Evolutionary conservation across 2,113 vertebrate species (phyloP).

Genomic region (Podilymbus podiceps): DNA sequence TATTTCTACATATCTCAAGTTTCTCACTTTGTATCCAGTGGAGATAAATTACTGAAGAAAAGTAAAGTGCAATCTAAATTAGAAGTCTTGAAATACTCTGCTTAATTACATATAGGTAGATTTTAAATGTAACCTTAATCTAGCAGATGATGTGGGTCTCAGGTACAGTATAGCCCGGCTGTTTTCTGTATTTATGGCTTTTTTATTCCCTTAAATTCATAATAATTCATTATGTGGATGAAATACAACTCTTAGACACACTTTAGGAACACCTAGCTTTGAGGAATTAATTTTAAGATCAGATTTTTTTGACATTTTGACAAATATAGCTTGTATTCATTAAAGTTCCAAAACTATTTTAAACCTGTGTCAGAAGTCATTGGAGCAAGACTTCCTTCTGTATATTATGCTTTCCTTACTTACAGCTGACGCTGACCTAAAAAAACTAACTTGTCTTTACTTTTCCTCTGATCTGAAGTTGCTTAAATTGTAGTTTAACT

Average conservation of each 20-base stretch:
- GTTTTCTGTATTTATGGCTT: neutral
- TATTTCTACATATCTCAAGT: neutral
- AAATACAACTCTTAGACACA: neutral
- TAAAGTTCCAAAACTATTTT: slow-evolving; percentile 13
- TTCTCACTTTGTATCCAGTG: neutral
- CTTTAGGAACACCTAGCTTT: neutral
- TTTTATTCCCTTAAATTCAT: neutral
- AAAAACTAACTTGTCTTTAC: neutral
- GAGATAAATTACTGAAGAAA: neutral
- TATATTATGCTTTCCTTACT: neutral
- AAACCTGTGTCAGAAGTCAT: neutral
- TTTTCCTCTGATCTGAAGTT: neutral
- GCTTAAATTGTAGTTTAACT: neutral
- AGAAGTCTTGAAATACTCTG: neutral
- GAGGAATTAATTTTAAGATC: slow-evolving; percentile 1
- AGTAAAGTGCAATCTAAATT: neutral
- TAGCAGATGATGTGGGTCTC: neutral
- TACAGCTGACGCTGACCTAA: neutral
- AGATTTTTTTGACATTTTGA: neutral
- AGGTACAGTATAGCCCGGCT: neutral
- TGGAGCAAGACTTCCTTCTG: neutral
- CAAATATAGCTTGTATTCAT: neutral
- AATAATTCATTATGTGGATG: neutral
- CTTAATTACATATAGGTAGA: neutral
- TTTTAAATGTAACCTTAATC: neutral